Conservation (phyloP, 2,888 invertebrate genomes). For the Apotomis turbidana region DNA sequence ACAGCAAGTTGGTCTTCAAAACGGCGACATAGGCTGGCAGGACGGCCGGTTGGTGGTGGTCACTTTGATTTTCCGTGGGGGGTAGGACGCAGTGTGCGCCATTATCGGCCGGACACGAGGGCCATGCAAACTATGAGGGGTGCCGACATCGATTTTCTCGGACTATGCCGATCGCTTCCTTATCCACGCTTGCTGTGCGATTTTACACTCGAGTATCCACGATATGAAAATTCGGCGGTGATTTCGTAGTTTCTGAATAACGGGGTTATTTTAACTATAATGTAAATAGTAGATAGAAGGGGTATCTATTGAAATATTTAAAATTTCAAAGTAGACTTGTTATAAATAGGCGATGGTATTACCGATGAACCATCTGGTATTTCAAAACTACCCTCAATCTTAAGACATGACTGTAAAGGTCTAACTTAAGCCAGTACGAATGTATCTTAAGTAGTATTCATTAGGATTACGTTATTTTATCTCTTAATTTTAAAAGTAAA, state of each 20-base stretch:
- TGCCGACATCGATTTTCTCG: constrained; percentile 80
- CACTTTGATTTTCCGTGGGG: constrained; percentile 41
- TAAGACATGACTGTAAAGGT: neutral
- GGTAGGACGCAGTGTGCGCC: constrained; percentile 45
- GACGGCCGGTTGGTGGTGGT: constrained; percentile 23
- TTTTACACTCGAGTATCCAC: constrained; percentile 62
- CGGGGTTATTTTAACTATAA: neutral
- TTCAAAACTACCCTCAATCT: no score
- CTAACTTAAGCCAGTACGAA: neutral
- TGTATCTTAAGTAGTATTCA: no score
- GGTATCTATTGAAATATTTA: no score
- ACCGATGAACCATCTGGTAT: no score
- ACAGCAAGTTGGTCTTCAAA: constrained; percentile 7
- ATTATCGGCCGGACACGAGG: constrained; percentile 60
- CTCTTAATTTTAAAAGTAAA: no score
- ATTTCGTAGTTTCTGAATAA: neutral
- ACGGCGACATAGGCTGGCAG: constrained; percentile 2
- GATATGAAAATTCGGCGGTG: constrained; percentile 25
- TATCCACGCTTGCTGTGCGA: constrained; percentile 59
- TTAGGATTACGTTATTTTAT: no score
- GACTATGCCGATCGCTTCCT: constrained; percentile 78
- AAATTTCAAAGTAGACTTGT: no score
- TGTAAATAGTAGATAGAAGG: neutral
- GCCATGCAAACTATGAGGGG: constrained; percentile 83
- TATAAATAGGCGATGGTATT: no score